Base-by-base conservation (phyloP, 2,113 vertebrate genomes). In the Tachuris rubrigastra region DNA sequence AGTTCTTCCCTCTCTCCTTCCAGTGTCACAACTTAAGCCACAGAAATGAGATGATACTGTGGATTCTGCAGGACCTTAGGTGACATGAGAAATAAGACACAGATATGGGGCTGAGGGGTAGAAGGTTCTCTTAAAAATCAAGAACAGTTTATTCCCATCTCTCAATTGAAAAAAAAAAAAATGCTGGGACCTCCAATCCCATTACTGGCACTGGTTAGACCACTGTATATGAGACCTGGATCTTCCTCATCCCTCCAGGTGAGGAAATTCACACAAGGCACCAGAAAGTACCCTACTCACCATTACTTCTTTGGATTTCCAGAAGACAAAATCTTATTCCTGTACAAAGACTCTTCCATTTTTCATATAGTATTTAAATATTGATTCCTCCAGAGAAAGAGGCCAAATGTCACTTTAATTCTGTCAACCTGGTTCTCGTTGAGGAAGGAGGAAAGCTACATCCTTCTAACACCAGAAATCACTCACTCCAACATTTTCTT, bases 191-290 rank as follows among this genome's bases (percentile, higher is more conserved):
- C 5, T 52, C 18, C 18, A 85, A 21, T 33, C 13, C 30, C 37
- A 53, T 18, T 42, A 23, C 41, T 74, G 65, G 56, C 18, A 50
- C 14, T 24, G 9, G 20, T 91, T 84, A 65, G 33, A 13, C 3
- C 12, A 56, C 28, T 52, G 31, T 17, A 22, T 5, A 28, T 35
- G 44, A 73, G 9, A 52, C 0, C 1, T 30, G 9, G 6, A n/a
- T 65, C 18, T 12, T 37, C 20, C 23, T 74, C 3, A 1, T 1
- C 0, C 14, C 12, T 66, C 23, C 24, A 58, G 37, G 10, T 73
- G 41, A 55, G 14, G 6, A 60, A 17, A 35, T 66, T 62, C 15
- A 74, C 8, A 22, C 6, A 14, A 37, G 0, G 0, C 69, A 16
- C 23, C 50, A 39, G 37, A 81, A 74, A 71, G 31, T 24, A 47